These are phyloP conservation scores for Diadema setosum DNA, from an alignment of 35 echinoderm and acorn worm genomes.

Conservation along the genomic window DNA sequence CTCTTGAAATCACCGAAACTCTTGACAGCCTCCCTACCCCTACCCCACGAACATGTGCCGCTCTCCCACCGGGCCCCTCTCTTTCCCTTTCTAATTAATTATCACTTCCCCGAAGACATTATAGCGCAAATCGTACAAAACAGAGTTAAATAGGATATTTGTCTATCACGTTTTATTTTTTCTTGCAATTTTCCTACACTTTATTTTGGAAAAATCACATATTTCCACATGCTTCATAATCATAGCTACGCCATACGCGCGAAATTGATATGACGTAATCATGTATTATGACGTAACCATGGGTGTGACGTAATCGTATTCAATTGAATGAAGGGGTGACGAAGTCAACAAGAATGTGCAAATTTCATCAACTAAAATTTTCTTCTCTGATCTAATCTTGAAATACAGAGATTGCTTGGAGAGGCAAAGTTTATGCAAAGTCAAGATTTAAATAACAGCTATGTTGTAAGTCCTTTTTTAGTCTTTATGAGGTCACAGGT, in stretches of 20 bases:
- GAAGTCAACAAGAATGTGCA: neutral
- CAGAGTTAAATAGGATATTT: too few species aligned
- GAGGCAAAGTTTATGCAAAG: too few species aligned
- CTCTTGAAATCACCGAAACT: neutral
- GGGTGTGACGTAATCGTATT: slow-evolving; percentile 13
- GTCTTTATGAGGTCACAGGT: too few species aligned
- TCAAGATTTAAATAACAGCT: too few species aligned
- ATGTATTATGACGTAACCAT: neutral
- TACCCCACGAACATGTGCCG: neutral
- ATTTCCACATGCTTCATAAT: neutral
- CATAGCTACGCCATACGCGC: neutral
- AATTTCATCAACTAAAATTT: too few species aligned
- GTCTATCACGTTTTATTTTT: too few species aligned
- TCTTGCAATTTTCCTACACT: neutral
- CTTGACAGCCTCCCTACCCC: neutral
- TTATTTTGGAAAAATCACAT: neutral
- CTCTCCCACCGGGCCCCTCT: neutral
- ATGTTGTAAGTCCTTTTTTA: too few species aligned
- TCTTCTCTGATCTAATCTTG: too few species aligned
- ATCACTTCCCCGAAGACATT: neutral
- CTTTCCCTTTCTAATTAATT: neutral
- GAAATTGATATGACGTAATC: neutral
- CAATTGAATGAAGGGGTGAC: neutral
- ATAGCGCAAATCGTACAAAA: neutral
- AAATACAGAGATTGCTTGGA: too few species aligned